Evolutionary conservation across 64 coral and sea anemone genomes (phyloP).

Genomic region (Montipora capricornis): DNA sequence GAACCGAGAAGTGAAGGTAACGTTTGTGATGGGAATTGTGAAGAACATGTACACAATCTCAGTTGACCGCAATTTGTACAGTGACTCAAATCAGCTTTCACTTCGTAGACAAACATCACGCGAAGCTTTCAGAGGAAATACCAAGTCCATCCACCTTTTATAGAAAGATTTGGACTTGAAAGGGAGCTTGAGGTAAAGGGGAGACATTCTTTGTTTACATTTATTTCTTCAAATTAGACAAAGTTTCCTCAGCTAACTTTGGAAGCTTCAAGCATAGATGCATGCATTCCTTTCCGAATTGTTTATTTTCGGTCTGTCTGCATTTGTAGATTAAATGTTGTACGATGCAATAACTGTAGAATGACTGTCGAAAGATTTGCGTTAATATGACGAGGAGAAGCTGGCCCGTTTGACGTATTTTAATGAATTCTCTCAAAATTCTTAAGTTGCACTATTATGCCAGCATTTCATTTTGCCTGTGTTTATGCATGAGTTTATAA

Average conservation of each 20-base stretch:
- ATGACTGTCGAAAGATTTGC: background rate
- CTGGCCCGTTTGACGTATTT: background rate
- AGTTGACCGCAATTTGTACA: background rate
- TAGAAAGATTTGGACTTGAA: conserved; percentile 81
- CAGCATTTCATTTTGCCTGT: background rate
- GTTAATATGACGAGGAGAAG: background rate
- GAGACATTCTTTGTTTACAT: background rate
- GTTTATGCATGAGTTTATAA: background rate
- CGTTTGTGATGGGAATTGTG: background rate
- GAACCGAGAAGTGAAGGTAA: conserved; percentile 50
- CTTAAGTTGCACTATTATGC: background rate
- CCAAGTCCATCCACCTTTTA: conserved; percentile 80
- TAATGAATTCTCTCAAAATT: background rate
- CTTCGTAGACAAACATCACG: conserved; percentile 81
- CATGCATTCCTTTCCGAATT: background rate
- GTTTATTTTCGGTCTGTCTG: conserved; percentile 18
- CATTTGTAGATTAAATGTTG: background rate
- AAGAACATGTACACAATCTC: background rate
- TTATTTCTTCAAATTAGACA: background rate
- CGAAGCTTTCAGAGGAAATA: conserved; percentile 79
- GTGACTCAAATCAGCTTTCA: conserved; percentile 21
- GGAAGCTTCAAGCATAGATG: background rate
- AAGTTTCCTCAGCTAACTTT: background rate
- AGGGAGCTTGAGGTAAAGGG: conserved; percentile 88
- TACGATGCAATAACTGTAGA: background rate